phyloP scores from a whole-genome alignment of 30 jellyfish, hydroid and myxozoan species.

The Phacellophora camtschatica region DNA sequence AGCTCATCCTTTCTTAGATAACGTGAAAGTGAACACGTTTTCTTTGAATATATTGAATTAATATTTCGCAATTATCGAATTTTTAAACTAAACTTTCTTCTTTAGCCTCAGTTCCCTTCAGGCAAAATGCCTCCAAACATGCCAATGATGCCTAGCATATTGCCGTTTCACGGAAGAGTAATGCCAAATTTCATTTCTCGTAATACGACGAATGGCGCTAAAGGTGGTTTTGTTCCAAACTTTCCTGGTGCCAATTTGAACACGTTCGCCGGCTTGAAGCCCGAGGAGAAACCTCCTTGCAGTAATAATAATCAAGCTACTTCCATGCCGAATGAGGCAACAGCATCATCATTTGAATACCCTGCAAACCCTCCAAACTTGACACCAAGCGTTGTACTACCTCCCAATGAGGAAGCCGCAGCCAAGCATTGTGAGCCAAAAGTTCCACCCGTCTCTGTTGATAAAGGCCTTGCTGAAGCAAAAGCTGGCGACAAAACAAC shows the following conservation, averaged over 20 bases:
- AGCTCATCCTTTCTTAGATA: too few relatives aligned
- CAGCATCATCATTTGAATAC: too few relatives aligned
- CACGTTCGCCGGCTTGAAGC: neutral
- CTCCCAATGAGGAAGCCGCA: neutral
- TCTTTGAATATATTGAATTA: too few relatives aligned
- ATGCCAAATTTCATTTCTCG: neutral
- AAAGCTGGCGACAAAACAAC: slow-evolving; percentile 4
- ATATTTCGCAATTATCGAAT: too few relatives aligned
- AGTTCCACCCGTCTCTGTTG: neutral
- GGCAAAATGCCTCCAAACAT: neutral
- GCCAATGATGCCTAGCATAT: neutral
- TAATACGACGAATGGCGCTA: neutral
- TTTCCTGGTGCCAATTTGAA: neutral
- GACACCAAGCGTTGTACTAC: too few relatives aligned
- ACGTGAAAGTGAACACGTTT: too few relatives aligned
- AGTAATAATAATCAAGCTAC: neutral
- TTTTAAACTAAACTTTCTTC: too few relatives aligned
- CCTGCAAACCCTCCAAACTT: too few relatives aligned
- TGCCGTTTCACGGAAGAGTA: neutral
- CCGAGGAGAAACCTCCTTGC: neutral
- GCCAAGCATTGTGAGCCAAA: neutral
- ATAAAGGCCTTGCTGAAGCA: neutral
- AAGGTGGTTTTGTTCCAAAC: neutral
- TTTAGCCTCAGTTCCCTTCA: too few relatives aligned
- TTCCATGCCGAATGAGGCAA: neutral